phyloP scores from a whole-genome alignment of 2,113 vertebrate species.

The Bostrychus sinensis region DNA sequence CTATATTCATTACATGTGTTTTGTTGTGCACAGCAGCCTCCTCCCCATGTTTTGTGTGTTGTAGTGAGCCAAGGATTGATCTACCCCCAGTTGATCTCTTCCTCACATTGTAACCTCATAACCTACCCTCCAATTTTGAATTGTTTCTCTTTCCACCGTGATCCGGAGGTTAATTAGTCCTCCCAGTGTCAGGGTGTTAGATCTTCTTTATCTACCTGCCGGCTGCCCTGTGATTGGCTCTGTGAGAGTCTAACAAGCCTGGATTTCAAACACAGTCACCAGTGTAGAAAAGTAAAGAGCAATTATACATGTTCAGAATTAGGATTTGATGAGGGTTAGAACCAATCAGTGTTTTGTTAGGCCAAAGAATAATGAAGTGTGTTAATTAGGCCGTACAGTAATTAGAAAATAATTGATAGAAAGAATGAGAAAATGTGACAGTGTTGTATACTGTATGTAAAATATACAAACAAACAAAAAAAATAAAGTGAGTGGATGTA shows the following conservation, averaged over 20 bases:
- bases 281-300: not conserved
- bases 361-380: too few relatives aligned
- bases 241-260: constrained; percentile 43
- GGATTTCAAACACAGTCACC: not conserved
- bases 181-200: constrained; percentile 51
- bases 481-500: too few relatives aligned
- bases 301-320: constrained; percentile 9
- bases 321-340: constrained; percentile 13
- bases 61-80: too few relatives aligned
- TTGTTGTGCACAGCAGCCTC: not conserved
- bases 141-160: constrained; percentile 11
- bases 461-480: too few relatives aligned
- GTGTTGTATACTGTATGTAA: too few relatives aligned
- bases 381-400: too few relatives aligned
- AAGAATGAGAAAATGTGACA: too few relatives aligned
- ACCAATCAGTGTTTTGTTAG: not conserved
- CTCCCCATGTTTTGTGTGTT: too few relatives aligned
- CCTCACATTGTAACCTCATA: not conserved
- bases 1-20: not conserved
- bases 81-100: too few relatives aligned
- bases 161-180: constrained; percentile 65
- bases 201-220: constrained; percentile 34
- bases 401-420: too few relatives aligned
- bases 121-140: not conserved
- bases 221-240: constrained; percentile 48